These are phyloP conservation scores for Carollia perspicillata DNA, from an alignment of 2,113 vertebrate genomes.

Conservation along the genomic window DNA sequence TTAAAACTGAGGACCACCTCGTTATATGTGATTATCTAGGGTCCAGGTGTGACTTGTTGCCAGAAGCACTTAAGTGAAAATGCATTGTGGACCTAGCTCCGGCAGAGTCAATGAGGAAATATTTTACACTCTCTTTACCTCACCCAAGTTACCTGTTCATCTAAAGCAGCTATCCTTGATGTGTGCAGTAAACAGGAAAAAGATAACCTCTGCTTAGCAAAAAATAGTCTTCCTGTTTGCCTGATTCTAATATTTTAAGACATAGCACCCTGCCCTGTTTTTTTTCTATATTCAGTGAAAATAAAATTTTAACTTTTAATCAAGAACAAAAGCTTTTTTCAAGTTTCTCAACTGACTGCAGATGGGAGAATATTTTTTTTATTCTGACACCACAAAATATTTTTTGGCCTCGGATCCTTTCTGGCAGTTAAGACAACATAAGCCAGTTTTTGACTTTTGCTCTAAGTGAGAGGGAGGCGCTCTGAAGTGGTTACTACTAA, in stretches of 20 bases:
- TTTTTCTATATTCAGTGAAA: slow-evolving; percentile 20
- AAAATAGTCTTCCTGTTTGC: slow-evolving; percentile 63
- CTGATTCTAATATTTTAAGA: slow-evolving; percentile 41
- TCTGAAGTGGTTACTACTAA: not conserved
- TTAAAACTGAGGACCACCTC: not conserved
- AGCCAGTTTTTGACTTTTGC: not conserved
- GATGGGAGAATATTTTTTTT: not conserved
- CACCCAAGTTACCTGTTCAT: slow-evolving; percentile 60
- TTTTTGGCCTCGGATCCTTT: not conserved
- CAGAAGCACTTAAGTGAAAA: slow-evolving; percentile 51
- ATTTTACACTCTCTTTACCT: slow-evolving; percentile 75
- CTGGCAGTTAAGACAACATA: not conserved
- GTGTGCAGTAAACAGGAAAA: not conserved
- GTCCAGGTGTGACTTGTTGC: not conserved
- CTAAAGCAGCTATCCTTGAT: slow-evolving; percentile 36
- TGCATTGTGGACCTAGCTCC: slow-evolving; percentile 1
- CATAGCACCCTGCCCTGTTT: not conserved
- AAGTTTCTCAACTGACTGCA: not conserved
- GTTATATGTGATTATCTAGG: slow-evolving; percentile 19
- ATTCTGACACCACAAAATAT: not conserved
- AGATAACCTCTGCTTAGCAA: slow-evolving; percentile 60
- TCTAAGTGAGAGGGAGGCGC: not conserved
- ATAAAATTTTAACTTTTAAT: not conserved
- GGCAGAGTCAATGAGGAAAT: slow-evolving; percentile 43
- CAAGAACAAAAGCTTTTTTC: not conserved